phyloP scores from a whole-genome alignment of 2,797 vertebrate genomes.

The Micropoecilia bifurca region DNA sequence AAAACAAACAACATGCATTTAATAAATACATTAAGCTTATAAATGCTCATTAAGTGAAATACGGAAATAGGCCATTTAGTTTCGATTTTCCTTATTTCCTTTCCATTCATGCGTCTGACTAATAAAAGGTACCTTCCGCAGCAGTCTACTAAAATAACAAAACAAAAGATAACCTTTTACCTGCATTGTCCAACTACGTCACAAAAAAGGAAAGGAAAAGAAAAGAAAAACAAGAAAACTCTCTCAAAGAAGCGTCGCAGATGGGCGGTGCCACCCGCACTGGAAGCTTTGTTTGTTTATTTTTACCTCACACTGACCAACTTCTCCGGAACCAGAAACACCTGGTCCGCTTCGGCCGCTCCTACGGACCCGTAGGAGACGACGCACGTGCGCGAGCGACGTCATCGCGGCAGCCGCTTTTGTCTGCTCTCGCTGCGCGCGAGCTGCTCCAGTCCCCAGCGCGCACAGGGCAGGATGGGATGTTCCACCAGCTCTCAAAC shows the following conservation, averaged over 20 bases:
- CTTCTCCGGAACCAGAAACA: too few species aligned
- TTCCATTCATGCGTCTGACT: neutral
- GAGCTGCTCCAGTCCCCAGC: constrained; percentile 47
- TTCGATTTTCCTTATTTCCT: neutral
- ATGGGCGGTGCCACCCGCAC: too few species aligned
- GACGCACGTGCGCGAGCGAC: constrained; percentile 42
- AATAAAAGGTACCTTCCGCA: too few species aligned
- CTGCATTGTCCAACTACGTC: neutral
- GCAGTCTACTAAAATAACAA: neutral
- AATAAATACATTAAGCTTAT: too few species aligned
- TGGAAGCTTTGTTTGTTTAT: too few species aligned
- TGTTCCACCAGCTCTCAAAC: constrained; percentile 83
- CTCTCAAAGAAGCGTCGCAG: constrained; percentile 21
- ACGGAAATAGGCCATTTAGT: neutral
- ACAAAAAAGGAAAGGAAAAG: neutral
- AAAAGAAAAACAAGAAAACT: neutral
- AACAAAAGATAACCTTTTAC: neutral
- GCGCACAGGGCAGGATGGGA: constrained; percentile 79
- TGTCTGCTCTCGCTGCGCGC: constrained; percentile 14
- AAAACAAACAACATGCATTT: too few species aligned
- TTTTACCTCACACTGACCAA: too few species aligned
- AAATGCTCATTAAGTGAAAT: neutral
- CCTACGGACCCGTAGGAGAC: neutral
- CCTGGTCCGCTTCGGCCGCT: neutral
- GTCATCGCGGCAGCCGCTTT: constrained; percentile 43